These are phyloP conservation scores for Leptarthrus brevirostris DNA, from an alignment of 2,888 invertebrate genomes.

Conservation along the genomic window DNA sequence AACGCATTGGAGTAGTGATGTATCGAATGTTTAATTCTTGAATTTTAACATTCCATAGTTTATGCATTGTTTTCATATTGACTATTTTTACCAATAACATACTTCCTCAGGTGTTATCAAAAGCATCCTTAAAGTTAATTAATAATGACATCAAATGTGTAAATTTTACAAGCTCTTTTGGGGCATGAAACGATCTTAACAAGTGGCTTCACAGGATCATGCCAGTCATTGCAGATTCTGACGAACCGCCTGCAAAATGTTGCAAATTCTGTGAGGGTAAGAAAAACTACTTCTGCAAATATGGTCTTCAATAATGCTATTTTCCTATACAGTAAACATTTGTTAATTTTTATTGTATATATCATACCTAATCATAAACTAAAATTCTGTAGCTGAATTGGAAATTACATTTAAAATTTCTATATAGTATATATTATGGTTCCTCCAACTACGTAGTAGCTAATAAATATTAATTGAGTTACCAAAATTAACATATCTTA, in stretches of 20 bases:
- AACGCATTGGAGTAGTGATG: conserved; percentile 35
- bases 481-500: too few species aligned
- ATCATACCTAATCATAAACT: too few species aligned
- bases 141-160: conserved; percentile 49
- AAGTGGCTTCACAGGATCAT: conserved; percentile 68
- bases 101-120: background rate
- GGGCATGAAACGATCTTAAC: conserved; percentile 55
- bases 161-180: conserved; percentile 49
- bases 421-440: too few species aligned
- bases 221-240: conserved; percentile 75
- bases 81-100: background rate
- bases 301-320: too few species aligned
- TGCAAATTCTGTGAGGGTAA: conserved; percentile 93
- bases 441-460: too few species aligned
- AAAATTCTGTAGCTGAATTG: too few species aligned
- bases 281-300: conserved; percentile 49
- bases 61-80: too few species aligned
- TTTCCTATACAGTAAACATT: too few species aligned
- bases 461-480: too few species aligned
- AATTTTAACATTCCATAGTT: conserved; percentile 34
- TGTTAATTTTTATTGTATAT: too few species aligned
- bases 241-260: conserved; percentile 88
- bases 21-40: conserved; percentile 1
- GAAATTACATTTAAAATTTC: too few species aligned
- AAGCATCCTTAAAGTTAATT: conserved; percentile 1